Conservation (phyloP, 2,113 vertebrate genomes). For the Nibea coibor region DNA sequence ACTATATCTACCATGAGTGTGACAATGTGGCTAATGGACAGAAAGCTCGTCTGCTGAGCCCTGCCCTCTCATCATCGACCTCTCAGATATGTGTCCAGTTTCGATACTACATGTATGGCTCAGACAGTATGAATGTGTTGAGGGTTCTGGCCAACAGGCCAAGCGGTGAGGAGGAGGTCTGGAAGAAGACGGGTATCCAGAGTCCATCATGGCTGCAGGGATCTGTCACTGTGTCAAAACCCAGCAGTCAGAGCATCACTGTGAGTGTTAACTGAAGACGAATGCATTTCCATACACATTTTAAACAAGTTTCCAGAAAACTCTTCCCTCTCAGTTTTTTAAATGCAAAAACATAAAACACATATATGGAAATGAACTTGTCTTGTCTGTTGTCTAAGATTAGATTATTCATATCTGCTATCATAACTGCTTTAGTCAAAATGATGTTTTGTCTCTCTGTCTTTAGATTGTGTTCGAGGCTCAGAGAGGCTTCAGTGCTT, state of each 20-base stretch:
- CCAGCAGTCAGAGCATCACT: slow-evolving; percentile 59
- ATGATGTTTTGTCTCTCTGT: slow-evolving; percentile 10
- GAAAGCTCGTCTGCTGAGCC: slow-evolving; percentile 80
- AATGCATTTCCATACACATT: too few relatives aligned
- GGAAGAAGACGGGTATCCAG: slow-evolving; percentile 80
- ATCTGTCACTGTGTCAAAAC: slow-evolving; percentile 75
- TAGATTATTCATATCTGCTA: not conserved
- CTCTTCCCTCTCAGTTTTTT: too few relatives aligned
- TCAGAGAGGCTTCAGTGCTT: slow-evolving; percentile 67
- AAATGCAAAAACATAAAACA: too few relatives aligned
- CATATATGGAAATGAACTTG: too few relatives aligned
- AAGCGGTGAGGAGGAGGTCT: slow-evolving; percentile 65
- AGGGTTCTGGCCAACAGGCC: slow-evolving; percentile 72
- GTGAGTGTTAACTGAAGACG: slow-evolving; percentile 73
- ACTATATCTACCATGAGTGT: slow-evolving; percentile 84
- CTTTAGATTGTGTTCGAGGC: slow-evolving; percentile 83
- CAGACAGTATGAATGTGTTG: slow-evolving; percentile 47
- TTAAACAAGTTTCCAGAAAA: too few relatives aligned
- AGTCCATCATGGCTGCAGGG: slow-evolving; percentile 83
- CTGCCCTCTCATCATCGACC: slow-evolving; percentile 59
- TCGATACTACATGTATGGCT: slow-evolving; percentile 85
- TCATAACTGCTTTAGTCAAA: not conserved
- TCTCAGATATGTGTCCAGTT: slow-evolving; percentile 84
- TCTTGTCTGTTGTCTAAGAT: too few relatives aligned
- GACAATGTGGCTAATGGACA: slow-evolving; percentile 75